Evolutionary conservation across 35 echinoderm and acorn worm genomes (phyloP).

Genomic region (Acanthaster planci): DNA sequence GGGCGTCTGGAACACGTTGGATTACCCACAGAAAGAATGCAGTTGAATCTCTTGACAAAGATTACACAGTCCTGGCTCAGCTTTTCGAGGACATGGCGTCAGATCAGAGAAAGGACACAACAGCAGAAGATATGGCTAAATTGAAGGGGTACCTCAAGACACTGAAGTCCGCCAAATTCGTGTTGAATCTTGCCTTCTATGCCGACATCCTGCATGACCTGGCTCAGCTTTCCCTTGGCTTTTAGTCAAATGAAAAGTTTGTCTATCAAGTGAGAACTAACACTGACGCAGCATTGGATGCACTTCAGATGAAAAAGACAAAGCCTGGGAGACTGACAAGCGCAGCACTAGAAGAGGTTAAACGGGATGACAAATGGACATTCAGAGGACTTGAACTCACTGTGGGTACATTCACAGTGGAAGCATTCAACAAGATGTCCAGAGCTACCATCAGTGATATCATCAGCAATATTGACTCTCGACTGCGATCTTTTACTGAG

Average conservation of each 20-base stretch:
- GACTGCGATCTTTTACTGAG: slow-evolving; percentile 21
- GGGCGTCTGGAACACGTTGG: slow-evolving; percentile 68
- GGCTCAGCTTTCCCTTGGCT: slow-evolving; percentile 33
- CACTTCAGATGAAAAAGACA: neutral
- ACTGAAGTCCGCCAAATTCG: slow-evolving; percentile 41
- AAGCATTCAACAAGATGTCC: neutral
- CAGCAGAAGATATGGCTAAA: slow-evolving; percentile 55
- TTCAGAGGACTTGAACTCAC: neutral
- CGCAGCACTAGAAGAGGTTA: slow-evolving; percentile 16
- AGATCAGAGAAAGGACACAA: slow-evolving; percentile 22
- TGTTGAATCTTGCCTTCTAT: slow-evolving; percentile 30
- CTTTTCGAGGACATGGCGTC: slow-evolving; percentile 52
- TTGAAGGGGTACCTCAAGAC: slow-evolving; percentile 64
- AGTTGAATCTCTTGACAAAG: slow-evolving; percentile 39
- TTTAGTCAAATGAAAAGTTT: slow-evolving; percentile 38
- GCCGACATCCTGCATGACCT: slow-evolving; percentile 48
- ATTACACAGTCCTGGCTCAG: slow-evolving; percentile 40
- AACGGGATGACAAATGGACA: neutral
- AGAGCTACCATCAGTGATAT: neutral
- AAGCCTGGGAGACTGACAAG: slow-evolving; percentile 2
- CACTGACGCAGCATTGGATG: neutral
- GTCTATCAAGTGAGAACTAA: slow-evolving; percentile 7
- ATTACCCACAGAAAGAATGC: slow-evolving; percentile 70
- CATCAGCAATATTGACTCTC: neutral
- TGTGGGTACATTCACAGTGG: neutral